Conservation (phyloP, 2,113 vertebrate species). For the Raja brachyura region DNA sequence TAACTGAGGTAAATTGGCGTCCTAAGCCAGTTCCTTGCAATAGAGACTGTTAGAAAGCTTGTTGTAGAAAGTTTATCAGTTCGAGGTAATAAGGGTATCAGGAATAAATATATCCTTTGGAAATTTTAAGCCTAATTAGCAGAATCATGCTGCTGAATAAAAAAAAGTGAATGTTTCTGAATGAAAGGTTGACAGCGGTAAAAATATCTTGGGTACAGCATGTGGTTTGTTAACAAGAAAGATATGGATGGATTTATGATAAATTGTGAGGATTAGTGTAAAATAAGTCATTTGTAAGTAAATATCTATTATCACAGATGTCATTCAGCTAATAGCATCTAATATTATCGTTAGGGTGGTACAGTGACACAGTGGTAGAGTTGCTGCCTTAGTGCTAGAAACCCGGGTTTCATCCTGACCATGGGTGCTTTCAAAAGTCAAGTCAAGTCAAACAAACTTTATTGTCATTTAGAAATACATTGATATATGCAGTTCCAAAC, state of each 20-base stretch:
- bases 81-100: not conserved
- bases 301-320: no score
- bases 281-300: not conserved
- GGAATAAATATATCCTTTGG: not conserved
- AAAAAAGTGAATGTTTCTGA: not conserved
- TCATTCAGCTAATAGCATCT: no score
- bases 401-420: no score
- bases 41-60: not conserved
- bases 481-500: no score
- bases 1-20: not conserved
- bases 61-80: not conserved
- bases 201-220: not conserved
- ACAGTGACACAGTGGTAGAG: no score
- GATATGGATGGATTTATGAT: not conserved
- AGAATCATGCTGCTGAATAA: not conserved
- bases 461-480: no score
- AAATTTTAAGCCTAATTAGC: not conserved
- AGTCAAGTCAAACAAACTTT: no score
- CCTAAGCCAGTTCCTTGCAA: not conserved
- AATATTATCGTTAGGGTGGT: no score
- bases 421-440: no score
- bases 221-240: not conserved
- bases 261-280: not conserved
- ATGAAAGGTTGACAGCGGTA: not conserved
- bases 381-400: no score